These are phyloP conservation scores for Dicranocentrus wangi DNA, from an alignment of 2,888 invertebrate species.

Conservation along the genomic window DNA sequence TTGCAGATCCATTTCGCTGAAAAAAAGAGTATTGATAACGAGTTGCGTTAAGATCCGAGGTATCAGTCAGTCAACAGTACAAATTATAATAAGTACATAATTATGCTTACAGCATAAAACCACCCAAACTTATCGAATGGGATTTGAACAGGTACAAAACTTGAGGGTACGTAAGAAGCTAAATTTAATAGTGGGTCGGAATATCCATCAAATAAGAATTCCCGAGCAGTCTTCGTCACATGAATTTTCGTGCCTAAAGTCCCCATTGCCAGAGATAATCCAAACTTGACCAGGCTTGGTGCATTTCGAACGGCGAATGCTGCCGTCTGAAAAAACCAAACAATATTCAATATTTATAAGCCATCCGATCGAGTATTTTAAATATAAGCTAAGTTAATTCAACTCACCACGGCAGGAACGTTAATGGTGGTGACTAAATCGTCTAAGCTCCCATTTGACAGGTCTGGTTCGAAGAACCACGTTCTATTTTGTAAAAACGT, in stretches of 20 bases:
- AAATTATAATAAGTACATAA: too few relatives aligned
- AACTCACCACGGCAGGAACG: conserved; percentile 80
- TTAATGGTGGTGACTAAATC: conserved; percentile 85
- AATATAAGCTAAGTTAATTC: too few relatives aligned
- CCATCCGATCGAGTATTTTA: too few relatives aligned
- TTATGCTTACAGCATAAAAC: conserved; percentile 12
- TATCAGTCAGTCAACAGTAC: too few relatives aligned
- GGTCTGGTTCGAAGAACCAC: conserved; percentile 83
- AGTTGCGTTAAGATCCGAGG: too few relatives aligned
- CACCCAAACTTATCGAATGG: conserved; percentile 15
- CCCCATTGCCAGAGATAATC: background rate
- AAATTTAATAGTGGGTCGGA: background rate
- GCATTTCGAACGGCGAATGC: background rate
- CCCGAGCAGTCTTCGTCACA: background rate
- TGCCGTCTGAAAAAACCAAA: background rate
- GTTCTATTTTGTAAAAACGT: conserved; percentile 84
- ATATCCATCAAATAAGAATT: conserved; percentile 2
- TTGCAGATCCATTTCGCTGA: conserved; percentile 84
- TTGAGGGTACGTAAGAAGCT: background rate
- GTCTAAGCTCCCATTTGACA: conserved; percentile 82
- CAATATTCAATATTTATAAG: too few relatives aligned
- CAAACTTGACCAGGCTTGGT: background rate
- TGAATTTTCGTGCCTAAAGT: background rate
- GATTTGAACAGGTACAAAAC: background rate
- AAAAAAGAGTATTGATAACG: too few relatives aligned